phyloP scores from a whole-genome alignment of 2,797 vertebrate species.

The Oreochromis grahami region DNA sequence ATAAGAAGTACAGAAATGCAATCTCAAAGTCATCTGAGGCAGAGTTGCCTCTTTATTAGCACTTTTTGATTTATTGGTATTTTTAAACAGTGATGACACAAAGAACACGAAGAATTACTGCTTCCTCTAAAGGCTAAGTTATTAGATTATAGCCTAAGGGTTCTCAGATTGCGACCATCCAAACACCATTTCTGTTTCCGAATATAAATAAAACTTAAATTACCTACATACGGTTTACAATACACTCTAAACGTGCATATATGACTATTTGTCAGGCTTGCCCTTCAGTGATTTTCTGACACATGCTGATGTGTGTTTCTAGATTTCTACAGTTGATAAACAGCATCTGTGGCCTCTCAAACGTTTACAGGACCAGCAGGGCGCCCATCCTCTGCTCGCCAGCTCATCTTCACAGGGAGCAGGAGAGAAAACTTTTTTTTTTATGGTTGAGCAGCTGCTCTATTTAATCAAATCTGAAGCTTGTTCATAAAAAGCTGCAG shows the following conservation, averaged over 20 bases:
- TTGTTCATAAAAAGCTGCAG: constrained; percentile 47
- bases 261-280: background rate
- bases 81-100: background rate
- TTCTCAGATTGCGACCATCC: background rate
- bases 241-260: background rate
- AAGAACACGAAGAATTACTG: background rate
- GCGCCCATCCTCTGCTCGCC: background rate
- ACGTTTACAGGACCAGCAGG: constrained; percentile 32
- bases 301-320: background rate
- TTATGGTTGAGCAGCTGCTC: constrained; percentile 47
- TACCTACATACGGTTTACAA: background rate
- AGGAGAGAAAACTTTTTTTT: constrained; percentile 26
- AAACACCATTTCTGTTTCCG: background rate
- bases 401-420: constrained; percentile 34
- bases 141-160: background rate
- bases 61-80: background rate
- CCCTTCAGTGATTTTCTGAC: background rate
- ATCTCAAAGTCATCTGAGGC: background rate
- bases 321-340: constrained; percentile 12
- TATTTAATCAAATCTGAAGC: constrained; percentile 60
- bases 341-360: constrained; percentile 31
- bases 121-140: background rate
- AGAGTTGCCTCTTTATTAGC: background rate
- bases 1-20: background rate
- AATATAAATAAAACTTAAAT: background rate